Conservation (phyloP, 2,888 invertebrate species). For the Xylota segnis region DNA sequence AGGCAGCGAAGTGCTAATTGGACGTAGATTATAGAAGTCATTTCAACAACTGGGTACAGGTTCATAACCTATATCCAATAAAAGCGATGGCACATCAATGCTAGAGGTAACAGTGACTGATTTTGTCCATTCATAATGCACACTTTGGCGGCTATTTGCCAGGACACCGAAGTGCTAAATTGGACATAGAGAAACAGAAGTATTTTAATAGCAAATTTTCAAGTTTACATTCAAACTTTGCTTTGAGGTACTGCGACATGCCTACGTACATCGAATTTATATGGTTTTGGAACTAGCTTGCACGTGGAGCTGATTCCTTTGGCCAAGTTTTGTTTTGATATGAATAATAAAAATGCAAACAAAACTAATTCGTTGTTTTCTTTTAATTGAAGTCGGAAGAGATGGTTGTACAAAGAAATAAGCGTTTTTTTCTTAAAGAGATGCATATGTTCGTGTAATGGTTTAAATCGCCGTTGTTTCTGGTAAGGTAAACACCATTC, state of each 20-base stretch:
- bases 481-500: too few relatives aligned
- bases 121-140: constrained; percentile 58
- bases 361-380: neutral
- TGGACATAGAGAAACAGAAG: constrained; percentile 57
- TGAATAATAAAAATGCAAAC: neutral
- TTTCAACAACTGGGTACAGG: constrained; percentile 25
- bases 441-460: too few relatives aligned
- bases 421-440: too few relatives aligned
- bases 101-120: neutral
- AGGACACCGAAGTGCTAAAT: constrained; percentile 49
- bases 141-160: constrained; percentile 14
- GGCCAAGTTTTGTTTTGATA: neutral
- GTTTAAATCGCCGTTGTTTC: too few relatives aligned
- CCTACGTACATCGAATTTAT: neutral
- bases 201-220: constrained; percentile 45
- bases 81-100: constrained; percentile 1
- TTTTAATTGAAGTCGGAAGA: too few relatives aligned
- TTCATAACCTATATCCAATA: constrained; percentile 1
- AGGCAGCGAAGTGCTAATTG: constrained; percentile 55
- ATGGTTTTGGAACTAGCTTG: neutral
- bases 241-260: constrained; percentile 64
- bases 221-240: neutral
- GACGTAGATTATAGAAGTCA: constrained; percentile 46
- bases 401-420: too few relatives aligned
- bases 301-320: neutral